Evolutionary conservation across 2,888 invertebrate species (phyloP).

Genomic region (Drosophila birchii): DNA sequence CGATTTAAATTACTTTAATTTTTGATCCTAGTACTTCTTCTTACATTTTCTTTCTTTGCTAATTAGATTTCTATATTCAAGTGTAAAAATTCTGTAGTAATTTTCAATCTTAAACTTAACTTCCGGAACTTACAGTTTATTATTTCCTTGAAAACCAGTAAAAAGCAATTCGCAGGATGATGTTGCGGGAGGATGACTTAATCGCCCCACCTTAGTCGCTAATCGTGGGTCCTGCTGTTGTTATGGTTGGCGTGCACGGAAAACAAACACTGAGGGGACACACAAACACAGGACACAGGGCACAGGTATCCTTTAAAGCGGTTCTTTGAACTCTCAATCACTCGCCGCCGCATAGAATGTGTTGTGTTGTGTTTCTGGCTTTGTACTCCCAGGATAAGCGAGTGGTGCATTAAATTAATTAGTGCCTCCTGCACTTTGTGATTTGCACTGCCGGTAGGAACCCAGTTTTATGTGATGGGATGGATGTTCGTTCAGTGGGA

Average conservation of each 20-base stretch:
- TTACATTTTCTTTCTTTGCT: not conserved
- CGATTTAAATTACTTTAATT: not conserved
- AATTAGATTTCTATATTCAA: not conserved
- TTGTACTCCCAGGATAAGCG: constrained; percentile 58
- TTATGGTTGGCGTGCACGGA: constrained; percentile 18
- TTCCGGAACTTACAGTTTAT: constrained; percentile 1
- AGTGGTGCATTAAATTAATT: constrained; percentile 30
- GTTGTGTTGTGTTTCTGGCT: constrained; percentile 19
- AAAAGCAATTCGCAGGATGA: not conserved
- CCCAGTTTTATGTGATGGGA: constrained; percentile 9
- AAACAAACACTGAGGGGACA: constrained; percentile 3
- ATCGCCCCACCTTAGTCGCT: constrained; percentile 31
- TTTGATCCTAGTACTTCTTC: not conserved
- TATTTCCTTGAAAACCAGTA: not conserved
- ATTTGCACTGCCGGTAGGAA: constrained; percentile 27
- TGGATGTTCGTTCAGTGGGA: constrained; percentile 7
- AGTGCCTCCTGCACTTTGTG: constrained; percentile 30
- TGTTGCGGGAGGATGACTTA: constrained; percentile 40
- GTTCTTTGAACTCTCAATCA: constrained; percentile 52
- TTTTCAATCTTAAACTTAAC: not conserved
- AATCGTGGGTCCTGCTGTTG: constrained; percentile 50
- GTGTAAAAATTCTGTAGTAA: not conserved
- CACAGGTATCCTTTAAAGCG: constrained; percentile 23
- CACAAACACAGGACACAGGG: constrained; percentile 3
- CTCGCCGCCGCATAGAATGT: constrained; percentile 21